Evolutionary conservation across 2,113 vertebrate genomes (phyloP).

Genomic region (Malurus cyaneus): DNA sequence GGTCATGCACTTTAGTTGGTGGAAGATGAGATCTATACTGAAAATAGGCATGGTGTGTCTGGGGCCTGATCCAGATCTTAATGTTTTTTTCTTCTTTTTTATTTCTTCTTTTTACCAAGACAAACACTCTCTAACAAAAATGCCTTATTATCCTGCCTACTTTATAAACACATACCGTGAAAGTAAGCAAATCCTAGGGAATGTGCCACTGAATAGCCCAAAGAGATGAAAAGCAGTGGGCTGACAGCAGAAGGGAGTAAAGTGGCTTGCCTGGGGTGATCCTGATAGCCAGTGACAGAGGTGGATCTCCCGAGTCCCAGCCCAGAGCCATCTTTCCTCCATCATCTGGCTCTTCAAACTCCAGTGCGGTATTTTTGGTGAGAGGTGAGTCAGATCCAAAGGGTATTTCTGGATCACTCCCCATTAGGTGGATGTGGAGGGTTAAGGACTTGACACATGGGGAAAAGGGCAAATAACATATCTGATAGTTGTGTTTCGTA

Average conservation of each 20-base stretch:
- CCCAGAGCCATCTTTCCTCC: background rate
- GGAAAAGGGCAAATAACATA: background rate
- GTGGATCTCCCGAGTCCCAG: background rate
- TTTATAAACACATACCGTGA: background rate
- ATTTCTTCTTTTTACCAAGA: background rate
- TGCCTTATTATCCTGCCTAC: background rate
- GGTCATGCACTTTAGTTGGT: background rate
- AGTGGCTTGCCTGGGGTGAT: background rate
- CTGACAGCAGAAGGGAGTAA: background rate
- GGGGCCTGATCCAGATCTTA: background rate
- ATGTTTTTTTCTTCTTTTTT: background rate
- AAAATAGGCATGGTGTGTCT: background rate
- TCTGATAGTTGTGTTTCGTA: background rate
- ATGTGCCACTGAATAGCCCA: background rate
- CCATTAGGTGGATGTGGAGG: background rate
- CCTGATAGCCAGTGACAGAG: background rate
- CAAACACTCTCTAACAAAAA: background rate
- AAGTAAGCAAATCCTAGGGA: background rate
- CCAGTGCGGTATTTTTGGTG: background rate
- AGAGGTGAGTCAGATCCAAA: background rate
- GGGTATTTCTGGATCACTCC: background rate
- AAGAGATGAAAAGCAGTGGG: background rate
- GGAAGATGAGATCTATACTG: background rate
- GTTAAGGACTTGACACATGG: background rate
- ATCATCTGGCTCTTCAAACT: background rate